Base-by-base conservation (phyloP, 2,113 vertebrate genomes). In the Rattus rattus region DNA sequence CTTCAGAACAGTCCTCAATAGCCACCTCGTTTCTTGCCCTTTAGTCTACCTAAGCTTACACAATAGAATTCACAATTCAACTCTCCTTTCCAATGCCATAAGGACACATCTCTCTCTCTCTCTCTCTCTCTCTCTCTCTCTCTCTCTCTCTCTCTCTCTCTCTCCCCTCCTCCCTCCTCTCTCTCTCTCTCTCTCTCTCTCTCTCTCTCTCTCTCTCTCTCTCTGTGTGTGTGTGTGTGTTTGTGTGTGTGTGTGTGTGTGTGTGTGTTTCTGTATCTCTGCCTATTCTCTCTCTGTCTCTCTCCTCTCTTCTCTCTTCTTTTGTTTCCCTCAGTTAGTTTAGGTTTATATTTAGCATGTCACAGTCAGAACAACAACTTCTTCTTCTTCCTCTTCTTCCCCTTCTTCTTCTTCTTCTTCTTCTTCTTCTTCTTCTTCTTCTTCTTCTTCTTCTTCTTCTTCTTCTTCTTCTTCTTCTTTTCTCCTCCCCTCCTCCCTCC, bases 111-210 rank as follows among this genome's bases (percentile, higher is more conserved):
- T 75, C 39, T 26, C 9, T 80, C 16, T 54, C 22, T 80, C 49
- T 80, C 11, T 79, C 26, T 79, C 1, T 52, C 75, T 76, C 9
- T 77, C 47, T 77, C 5, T 49, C 75, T 49, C 43, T 30, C 7
- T 6, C 24, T 49, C 2, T 79, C 76, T 79, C 76, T 79, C 28
- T 80, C 49, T 36, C 52, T 79, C 17, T 56, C 49, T 19, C 49
- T 54, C 14, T 10, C 11, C 12, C 80, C 26, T 0, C 14, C 54
- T 26, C 2, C 16, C 13, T 54, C 24, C 0, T 20, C 2, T 9
- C 7, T 33, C 2, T 63, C 8, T 13, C 56, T 61, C 13, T 20
- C 13, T 14, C 1, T 16, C 7, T 61, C 20, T 75, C 20, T 43
- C 43, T 43, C n/a, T n/a, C 3, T 43, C 43, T 43, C 3, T 69